Conservation (phyloP, 2,113 vertebrate genomes). For the Terrapene triunguis region DNA sequence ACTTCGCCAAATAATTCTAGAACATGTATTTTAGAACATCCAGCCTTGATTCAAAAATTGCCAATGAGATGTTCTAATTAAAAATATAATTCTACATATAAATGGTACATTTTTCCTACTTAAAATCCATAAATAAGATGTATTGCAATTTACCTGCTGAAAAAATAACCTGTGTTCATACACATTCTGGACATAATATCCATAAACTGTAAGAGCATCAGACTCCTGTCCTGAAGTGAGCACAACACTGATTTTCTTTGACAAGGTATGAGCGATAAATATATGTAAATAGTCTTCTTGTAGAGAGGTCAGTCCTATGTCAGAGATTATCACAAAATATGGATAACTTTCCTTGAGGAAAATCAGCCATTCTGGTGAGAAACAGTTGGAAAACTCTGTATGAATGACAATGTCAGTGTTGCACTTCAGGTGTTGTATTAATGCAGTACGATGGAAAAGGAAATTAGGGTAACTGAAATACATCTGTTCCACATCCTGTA, state of each 20-base stretch:
- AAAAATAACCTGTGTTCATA: conserved; percentile 33
- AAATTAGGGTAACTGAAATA: conserved; percentile 29
- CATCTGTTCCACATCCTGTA: conserved; percentile 67
- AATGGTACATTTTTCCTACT: not conserved
- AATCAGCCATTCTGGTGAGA: conserved; percentile 54
- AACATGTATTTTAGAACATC: not conserved
- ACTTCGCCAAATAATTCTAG: not conserved
- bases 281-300: conserved; percentile 57
- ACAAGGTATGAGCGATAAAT: conserved; percentile 65
- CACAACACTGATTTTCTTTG: conserved; percentile 63
- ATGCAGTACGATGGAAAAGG: conserved; percentile 30
- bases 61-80: not conserved
- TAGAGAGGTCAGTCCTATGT: conserved; percentile 39
- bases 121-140: not conserved
- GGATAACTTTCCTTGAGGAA: conserved; percentile 69
- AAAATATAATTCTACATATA: not conserved
- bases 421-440: conserved; percentile 67
- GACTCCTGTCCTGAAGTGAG: conserved; percentile 49
- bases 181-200: conserved; percentile 40
- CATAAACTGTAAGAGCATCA: conserved; percentile 56
- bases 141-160: conserved; percentile 21
- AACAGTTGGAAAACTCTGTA: conserved; percentile 68
- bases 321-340: conserved; percentile 64
- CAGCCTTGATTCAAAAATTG: not conserved
- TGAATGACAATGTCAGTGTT: conserved; percentile 50